phyloP scores from a whole-genome alignment of 2,888 invertebrate species.

The Suillia variegata region DNA sequence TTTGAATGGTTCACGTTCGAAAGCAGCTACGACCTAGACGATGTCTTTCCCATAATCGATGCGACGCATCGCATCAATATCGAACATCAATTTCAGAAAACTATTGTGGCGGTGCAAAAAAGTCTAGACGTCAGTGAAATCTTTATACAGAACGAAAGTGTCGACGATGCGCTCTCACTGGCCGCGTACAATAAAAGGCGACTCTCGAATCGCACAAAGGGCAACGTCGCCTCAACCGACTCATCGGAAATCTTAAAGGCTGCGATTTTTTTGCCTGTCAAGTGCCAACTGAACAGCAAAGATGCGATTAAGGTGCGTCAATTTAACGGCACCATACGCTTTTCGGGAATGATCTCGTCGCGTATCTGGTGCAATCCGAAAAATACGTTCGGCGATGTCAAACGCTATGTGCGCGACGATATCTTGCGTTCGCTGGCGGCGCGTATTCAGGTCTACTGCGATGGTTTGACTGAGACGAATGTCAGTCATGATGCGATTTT shows the following conservation, averaged over 20 bases:
- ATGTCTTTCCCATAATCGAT: conserved; percentile 72
- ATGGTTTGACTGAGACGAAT: conserved; percentile 73
- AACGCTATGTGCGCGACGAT: conserved; percentile 78
- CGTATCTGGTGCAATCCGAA: conserved; percentile 81
- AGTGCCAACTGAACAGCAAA: conserved; percentile 60
- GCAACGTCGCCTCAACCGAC: conserved; percentile 15
- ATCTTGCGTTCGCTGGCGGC: conserved; percentile 83
- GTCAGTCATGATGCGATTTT: conserved; percentile 59
- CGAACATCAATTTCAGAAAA: conserved; percentile 55
- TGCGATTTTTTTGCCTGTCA: conserved; percentile 73
- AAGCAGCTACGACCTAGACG: conserved; percentile 77
- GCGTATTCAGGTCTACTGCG: conserved; percentile 89
- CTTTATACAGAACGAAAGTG: conserved; percentile 75
- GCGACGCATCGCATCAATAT: conserved; percentile 61
- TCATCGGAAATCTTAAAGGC: conserved; percentile 63
- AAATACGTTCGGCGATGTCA: conserved; percentile 74
- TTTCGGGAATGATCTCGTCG: conserved; percentile 54
- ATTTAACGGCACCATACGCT: conserved; percentile 52
- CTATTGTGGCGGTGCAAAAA: conserved; percentile 44
- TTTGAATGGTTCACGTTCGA: conserved; percentile 79
- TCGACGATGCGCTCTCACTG: conserved; percentile 68
- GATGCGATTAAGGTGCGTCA: conserved; percentile 44
- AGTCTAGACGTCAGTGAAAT: conserved; percentile 68
- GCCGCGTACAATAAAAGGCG: conserved; percentile 70
- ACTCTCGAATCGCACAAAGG: conserved; percentile 20